These are phyloP conservation scores for Rynchops niger DNA, from an alignment of 2,113 vertebrate genomes.

Conservation along the genomic window DNA sequence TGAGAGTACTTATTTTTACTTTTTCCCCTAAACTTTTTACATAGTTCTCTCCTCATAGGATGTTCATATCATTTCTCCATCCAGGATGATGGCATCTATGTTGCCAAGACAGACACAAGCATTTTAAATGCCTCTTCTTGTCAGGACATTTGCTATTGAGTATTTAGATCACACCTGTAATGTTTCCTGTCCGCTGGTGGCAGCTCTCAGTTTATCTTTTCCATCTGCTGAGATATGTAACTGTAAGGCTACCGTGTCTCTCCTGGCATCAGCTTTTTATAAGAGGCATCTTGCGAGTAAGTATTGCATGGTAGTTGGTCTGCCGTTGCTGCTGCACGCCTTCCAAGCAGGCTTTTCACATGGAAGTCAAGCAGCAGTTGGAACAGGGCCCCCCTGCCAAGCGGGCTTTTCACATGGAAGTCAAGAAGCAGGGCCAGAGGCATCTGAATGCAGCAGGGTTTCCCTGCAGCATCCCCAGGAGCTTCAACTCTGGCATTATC, in stretches of 20 bases:
- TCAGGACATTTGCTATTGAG: background rate
- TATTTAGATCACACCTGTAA: background rate
- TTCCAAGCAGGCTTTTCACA: background rate
- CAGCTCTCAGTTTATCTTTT: constrained; percentile 17
- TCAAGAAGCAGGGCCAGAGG: background rate
- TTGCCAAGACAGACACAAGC: background rate
- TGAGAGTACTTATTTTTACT: background rate
- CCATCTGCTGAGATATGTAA: background rate
- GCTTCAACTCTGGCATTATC: background rate
- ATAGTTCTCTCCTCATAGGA: background rate
- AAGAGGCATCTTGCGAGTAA: background rate
- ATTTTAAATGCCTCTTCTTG: background rate
- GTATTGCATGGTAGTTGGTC: background rate
- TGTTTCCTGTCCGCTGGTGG: background rate
- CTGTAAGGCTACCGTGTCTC: background rate
- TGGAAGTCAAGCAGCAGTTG: background rate
- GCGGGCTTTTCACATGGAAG: background rate
- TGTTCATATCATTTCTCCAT: background rate
- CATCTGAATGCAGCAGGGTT: background rate
- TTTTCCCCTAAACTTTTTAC: background rate
- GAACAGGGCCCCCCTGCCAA: background rate
- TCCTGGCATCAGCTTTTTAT: background rate
- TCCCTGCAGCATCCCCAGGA: background rate
- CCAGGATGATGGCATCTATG: background rate
- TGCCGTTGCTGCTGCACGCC: background rate